Percentiles rank a stretch among this genome's conserved stretches.
phyloP scores from a whole-genome alignment of 2,888 invertebrate genomes.

The Ectemnius continuus region DNA sequence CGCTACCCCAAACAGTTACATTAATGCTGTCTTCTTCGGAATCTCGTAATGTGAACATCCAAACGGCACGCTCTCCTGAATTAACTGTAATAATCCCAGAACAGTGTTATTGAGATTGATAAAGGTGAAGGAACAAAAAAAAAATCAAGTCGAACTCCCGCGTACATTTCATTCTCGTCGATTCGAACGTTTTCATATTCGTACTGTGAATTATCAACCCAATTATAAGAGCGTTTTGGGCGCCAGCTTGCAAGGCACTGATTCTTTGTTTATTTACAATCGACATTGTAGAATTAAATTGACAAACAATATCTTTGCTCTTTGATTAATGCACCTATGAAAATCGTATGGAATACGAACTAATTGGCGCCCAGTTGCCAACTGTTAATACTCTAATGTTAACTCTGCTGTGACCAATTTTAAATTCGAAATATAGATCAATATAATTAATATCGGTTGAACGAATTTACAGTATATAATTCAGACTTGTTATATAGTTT shows the following conservation, averaged over 20 bases:
- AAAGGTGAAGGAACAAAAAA: neutral
- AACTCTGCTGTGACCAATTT: neutral
- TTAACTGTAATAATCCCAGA: constrained; percentile 57
- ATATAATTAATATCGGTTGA: neutral
- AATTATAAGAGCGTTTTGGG: constrained; percentile 72
- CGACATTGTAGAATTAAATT: constrained; percentile 61
- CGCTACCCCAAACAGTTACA: constrained; percentile 87
- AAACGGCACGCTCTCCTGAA: constrained; percentile 81
- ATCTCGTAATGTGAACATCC: constrained; percentile 88
- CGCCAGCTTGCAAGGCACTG: constrained; percentile 65
- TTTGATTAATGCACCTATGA: neutral
- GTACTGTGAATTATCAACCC: constrained; percentile 71
- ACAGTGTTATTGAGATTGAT: neutral
- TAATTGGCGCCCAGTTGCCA: constrained; percentile 23
- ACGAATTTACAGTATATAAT: too few species aligned
- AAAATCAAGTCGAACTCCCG: constrained; percentile 23
- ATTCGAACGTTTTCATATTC: constrained; percentile 69
- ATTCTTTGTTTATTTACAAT: constrained; percentile 68
- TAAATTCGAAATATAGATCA: neutral
- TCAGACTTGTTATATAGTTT: too few species aligned
- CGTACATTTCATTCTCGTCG: constrained; percentile 66
- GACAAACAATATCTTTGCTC: neutral
- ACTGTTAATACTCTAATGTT: neutral
- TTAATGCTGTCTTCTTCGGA: constrained; percentile 86
- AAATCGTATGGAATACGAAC: neutral